Base-by-base conservation (phyloP, 1,140 invertebrate genomes). In the Drosophila sechellia region DNA sequence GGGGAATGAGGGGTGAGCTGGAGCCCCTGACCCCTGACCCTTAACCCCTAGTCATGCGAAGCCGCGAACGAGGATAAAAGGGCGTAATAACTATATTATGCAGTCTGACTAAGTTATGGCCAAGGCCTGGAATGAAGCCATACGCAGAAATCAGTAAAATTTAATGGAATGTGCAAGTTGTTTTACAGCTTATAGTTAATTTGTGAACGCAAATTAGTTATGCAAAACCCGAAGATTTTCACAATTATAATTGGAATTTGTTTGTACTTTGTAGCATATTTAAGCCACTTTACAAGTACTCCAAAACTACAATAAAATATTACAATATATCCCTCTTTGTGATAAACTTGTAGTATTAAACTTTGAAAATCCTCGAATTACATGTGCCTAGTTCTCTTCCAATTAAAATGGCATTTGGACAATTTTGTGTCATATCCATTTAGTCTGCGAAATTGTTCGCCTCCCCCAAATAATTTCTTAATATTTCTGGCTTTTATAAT, bases 71-170 rank as follows among this genome's bases (percentile, higher is more conserved):
- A 25, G 43, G 53, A 48, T 54, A 69, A 37, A 31, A 22, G 52
- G 52, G 52, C 68, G 20, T 70, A 49, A 55, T 71, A 35, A 70
- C 68, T 71, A 49, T 70, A 70, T 71, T 70, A 57, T 70, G 52
- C 68, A 71, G 68, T 57, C 50, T n/a, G 27, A 34, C 35, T 56
- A 69, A 56, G 49, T 69, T 56, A 68, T 48, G 27, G 13, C 39
- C n/a, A 17, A 54, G 27, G 34, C 31, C 34, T 49, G 56, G 56
- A 37, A 58, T 8, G 10, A 0, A 10, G 53, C 40, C 54, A 59
- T 37, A 48, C 53, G 5, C 5, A 27, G 5, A 27, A 27, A 6
- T 27, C 5, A 27, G 27, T 27, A 27, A 27, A 27, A 6, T 27
- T 27, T 5, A 22, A 22, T 17, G 17, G 17, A 17, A 17, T 22